Evolutionary conservation across 2,888 invertebrate genomes (phyloP), one percentile per base, ranked within the genome.

Genomic region (Cactoblastis cactorum): DNA sequence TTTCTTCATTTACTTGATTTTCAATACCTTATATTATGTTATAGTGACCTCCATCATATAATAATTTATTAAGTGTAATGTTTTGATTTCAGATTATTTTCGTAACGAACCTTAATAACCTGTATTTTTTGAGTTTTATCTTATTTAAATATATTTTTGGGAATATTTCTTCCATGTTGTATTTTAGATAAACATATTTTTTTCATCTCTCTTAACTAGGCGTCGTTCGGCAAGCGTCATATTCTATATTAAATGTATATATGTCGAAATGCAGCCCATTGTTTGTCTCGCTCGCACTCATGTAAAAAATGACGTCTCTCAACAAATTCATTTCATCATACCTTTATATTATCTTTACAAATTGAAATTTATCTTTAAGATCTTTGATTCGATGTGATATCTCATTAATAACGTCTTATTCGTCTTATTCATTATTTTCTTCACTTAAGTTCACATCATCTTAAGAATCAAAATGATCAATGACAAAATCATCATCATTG

Each of bases 201-300:
- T 41, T 41, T n/a, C n/a, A 8, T 8, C 22, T 24, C 41, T 19
- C 12, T 2, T 35, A 37, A 37, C 28, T 12, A 43, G 32, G 32
- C 43, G 28, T 15, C 43, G 43, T 17, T 32, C 5, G 28, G 15
- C 14, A 28, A 14, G 33, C 46, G 22, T 46, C 35, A 35, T 35
- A 34, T 34, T 46, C 37, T 37, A 37, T 37, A 37, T 37, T 6
- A 15, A 17, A 12, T 17, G 17, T 37, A 3, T 37, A 37, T 34
- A 34, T 33, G 12, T 17, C 2, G 14, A 5, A 68, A 74, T 71
- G 68, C 64, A 63, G 57, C 58, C 58, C 63, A 32, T 63, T 69
- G 54, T 56, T 65, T 67, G 68, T 83, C 83, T 83, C 83, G 69
- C 80, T 84, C 77, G 76, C 83, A 76, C 83, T 73, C 22, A 22